phyloP scores from a whole-genome alignment of 2,888 invertebrate species.

The Leptarthrus brevirostris region DNA sequence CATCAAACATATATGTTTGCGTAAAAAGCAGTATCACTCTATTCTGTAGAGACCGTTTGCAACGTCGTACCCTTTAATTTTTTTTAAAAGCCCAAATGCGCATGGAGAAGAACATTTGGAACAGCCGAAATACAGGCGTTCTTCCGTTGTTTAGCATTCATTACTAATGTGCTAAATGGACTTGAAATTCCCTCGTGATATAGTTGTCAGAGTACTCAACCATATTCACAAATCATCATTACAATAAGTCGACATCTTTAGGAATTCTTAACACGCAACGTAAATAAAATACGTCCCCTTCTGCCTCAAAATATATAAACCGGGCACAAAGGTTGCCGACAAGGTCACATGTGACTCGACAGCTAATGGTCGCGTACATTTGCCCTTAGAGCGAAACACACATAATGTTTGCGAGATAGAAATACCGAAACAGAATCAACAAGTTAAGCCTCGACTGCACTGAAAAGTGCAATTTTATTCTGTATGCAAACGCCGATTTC shows the following conservation, averaged over 20 bases:
- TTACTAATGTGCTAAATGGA: not conserved
- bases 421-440: constrained; percentile 30
- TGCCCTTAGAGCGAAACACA: not conserved
- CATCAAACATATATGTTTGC: too few relatives aligned
- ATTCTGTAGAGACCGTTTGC: too few relatives aligned
- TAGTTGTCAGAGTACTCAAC: not conserved
- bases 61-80: too few relatives aligned
- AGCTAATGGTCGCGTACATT: constrained; percentile 16
- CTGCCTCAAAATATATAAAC: not conserved
- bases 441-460: constrained; percentile 26
- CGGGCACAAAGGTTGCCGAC: constrained; percentile 30
- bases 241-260: not conserved
- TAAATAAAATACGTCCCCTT: constrained; percentile 11
- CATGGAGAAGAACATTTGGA: too few relatives aligned
- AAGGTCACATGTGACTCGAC: constrained; percentile 31
- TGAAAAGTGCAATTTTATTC: constrained; percentile 18
- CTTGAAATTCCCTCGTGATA: not conserved
- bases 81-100: too few relatives aligned
- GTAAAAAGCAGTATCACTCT: too few relatives aligned
- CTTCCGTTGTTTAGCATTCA: too few relatives aligned
- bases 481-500: constrained; percentile 18
- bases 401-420: constrained; percentile 5
- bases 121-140: too few relatives aligned
- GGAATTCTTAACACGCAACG: constrained; percentile 10
- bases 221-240: constrained; percentile 11